A percentile compares a stretch with the other conserved stretches of the same genome.
Conservation (phyloP, 2,888 invertebrate species). For the Panopea generosa region DNA sequence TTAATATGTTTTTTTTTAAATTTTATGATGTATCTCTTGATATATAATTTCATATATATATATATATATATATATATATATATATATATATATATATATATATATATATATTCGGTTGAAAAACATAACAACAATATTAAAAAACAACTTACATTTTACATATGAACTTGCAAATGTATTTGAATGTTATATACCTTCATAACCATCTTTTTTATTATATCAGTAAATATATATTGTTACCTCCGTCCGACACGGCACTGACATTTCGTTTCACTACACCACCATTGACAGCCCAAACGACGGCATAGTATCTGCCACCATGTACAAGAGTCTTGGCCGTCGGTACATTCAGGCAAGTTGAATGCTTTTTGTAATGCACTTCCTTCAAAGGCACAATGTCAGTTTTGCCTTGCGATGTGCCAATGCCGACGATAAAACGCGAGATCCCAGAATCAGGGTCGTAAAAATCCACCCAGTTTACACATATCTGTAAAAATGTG, state of each 20-base stretch:
- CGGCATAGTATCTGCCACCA: constrained; percentile 12
- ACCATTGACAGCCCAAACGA: constrained; percentile 24
- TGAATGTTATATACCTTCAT: too few relatives aligned
- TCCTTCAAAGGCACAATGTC: constrained; percentile 48
- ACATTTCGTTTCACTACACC: constrained; percentile 20
- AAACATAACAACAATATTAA: too few relatives aligned
- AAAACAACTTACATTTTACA: too few relatives aligned
- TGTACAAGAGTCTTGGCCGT: not conserved
- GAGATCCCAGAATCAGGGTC: constrained; percentile 75
- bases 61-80: too few relatives aligned
- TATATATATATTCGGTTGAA: too few relatives aligned
- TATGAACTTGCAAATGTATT: too few relatives aligned
- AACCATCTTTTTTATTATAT: too few relatives aligned
- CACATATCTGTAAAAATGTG: constrained; percentile 68
- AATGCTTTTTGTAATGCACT: constrained; percentile 28
- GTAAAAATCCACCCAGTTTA: constrained; percentile 72
- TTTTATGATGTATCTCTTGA: too few relatives aligned
- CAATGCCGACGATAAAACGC: constrained; percentile 60
- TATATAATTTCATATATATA: too few relatives aligned
- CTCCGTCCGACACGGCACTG: constrained; percentile 25
- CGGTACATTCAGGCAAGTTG: not conserved
- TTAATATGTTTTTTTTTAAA: too few relatives aligned
- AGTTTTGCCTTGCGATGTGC: constrained; percentile 27
- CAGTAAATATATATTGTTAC: too few relatives aligned
- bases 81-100: too few relatives aligned